These are phyloP conservation scores for Sesia apiformis DNA, from an alignment of 2,888 invertebrate species.

Conservation along the genomic window DNA sequence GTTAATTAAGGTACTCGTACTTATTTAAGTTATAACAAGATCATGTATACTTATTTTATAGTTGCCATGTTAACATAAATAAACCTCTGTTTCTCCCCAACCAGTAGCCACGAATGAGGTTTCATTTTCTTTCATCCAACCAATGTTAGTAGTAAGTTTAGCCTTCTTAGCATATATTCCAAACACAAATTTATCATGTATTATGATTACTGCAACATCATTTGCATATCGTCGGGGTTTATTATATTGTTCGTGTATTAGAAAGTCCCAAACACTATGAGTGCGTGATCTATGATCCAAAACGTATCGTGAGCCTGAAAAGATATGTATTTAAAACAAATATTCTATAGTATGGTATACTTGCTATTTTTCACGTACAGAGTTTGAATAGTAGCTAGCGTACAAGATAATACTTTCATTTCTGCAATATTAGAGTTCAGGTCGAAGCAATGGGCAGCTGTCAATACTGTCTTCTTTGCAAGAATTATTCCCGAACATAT, in stretches of 20 bases:
- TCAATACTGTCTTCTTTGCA: constrained; percentile 38
- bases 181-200: constrained; percentile 24
- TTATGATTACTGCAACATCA: constrained; percentile 44
- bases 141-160: constrained; percentile 21
- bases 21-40: too few relatives aligned
- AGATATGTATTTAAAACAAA: neutral
- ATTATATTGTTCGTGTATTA: constrained; percentile 36
- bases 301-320: constrained; percentile 35
- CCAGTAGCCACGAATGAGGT: constrained; percentile 33
- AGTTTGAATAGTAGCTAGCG: too few relatives aligned
- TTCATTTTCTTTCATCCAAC: constrained; percentile 33
- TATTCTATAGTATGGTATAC: too few relatives aligned
- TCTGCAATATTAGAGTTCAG: constrained; percentile 23
- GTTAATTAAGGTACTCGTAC: too few relatives aligned
- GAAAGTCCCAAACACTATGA: constrained; percentile 19
- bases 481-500: constrained; percentile 45
- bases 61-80: too few relatives aligned
- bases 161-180: constrained; percentile 26
- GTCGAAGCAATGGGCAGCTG: constrained; percentile 51
- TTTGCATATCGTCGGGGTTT: constrained; percentile 28
- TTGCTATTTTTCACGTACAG: too few relatives aligned
- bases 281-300: constrained; percentile 27
- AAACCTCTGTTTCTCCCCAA: constrained; percentile 42
- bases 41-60: too few relatives aligned
- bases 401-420: constrained; percentile 15